Evolutionary conservation across 2,797 vertebrate species (phyloP), one percentile per base, ranked within the genome.

Genomic region (Malacoctenus gilli): DNA sequence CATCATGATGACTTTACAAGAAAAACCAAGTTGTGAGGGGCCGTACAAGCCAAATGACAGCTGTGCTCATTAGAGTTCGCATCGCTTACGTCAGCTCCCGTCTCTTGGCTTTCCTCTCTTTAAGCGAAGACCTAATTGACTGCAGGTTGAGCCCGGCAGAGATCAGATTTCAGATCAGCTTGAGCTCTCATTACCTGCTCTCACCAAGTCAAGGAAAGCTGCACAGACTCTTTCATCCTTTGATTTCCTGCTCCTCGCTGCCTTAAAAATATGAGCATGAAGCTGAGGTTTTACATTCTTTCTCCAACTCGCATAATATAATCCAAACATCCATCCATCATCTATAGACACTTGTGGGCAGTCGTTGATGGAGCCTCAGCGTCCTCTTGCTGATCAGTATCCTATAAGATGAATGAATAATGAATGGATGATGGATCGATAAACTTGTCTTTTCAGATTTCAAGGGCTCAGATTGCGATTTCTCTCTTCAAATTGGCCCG

Each of bases 21-120:
- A 2, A 6, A 9, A 6, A 9, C 2, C 23, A 35, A n/a, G n/a
- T n/a, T 34, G 23, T 54, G 43, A 59, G 53, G 59, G 19, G 54
- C 44, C 15, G 34, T 47, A 56, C 21, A 62, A 75, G 54, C 38
- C 22, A 48, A 50, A 39, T n/a, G 47, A 62, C 67, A 78, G 65
- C 81, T 81, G 70, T 31, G 48, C 13, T 41, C 59, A 14, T 76
- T 61, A 42, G 50, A 51, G 41, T 54, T 34, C 31, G 36, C 49
- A 46, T 18, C 42, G 35, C 55, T 75, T 21, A 59, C 57, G 47
- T 77, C 69, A 66, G 25, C n/a, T 32, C 57, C 16, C 66, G 21
- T 44, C 15, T 41, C 53, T 57, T 51, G 57, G 1, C 38, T 71
- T 68, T 57, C 44, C 58, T 68, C 36, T 32, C 65, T 19, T 31